phyloP scores from a whole-genome alignment of 2,797 vertebrate species.

The Mormyrops attenuatus region DNA sequence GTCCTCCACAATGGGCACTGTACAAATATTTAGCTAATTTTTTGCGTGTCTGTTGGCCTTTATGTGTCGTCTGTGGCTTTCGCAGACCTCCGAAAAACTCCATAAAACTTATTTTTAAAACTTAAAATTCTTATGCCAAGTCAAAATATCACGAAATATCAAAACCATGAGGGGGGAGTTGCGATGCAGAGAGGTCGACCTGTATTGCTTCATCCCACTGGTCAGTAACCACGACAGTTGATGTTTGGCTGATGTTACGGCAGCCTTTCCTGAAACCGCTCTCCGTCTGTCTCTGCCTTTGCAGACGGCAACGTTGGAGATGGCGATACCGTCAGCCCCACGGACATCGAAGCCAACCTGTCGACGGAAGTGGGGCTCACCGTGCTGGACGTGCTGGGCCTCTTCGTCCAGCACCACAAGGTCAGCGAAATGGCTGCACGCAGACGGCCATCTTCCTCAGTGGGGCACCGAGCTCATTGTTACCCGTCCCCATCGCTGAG shows the following conservation, averaged over 20 bases:
- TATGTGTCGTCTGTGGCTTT: background rate
- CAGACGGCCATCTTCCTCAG: background rate
- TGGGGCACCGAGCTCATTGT: background rate
- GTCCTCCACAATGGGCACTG: background rate
- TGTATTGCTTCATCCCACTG: background rate
- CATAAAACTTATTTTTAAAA: too few relatives aligned
- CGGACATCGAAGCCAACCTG: conserved; percentile 86
- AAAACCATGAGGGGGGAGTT: background rate
- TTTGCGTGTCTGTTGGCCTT: background rate
- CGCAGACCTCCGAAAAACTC: background rate
- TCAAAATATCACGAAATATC: background rate
- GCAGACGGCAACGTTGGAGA: conserved; percentile 75
- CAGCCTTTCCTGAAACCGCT: background rate
- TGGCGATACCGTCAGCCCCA: conserved; percentile 79
- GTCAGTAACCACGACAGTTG: background rate
- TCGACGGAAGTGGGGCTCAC: conserved; percentile 90
- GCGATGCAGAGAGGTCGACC: background rate
- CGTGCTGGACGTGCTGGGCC: conserved; percentile 83
- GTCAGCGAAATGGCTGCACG: conserved; percentile 36
- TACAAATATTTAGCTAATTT: background rate
- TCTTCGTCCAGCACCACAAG: conserved; percentile 83
- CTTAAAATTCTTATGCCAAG: background rate
- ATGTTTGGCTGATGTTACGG: background rate
- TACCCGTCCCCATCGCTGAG: background rate
- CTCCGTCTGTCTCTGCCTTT: background rate